These are phyloP conservation scores for Linnaemya vulpina DNA, from an alignment of 2,888 invertebrate genomes.

Conservation along the genomic window DNA sequence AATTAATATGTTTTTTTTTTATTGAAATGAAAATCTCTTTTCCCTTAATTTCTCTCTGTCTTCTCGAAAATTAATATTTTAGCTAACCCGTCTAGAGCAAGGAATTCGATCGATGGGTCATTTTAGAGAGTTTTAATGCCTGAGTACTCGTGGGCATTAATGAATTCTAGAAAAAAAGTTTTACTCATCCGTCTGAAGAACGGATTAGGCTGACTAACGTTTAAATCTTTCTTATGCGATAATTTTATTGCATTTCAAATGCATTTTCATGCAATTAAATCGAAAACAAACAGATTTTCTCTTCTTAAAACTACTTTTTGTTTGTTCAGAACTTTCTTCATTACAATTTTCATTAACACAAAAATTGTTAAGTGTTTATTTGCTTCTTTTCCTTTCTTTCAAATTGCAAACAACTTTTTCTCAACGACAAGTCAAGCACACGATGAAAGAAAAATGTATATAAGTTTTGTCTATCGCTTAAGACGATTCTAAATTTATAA, in stretches of 20 bases:
- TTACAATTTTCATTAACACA: constrained; percentile 61
- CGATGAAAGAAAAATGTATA: constrained; percentile 51
- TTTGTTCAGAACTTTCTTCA: constrained; percentile 58
- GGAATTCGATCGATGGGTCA: no score
- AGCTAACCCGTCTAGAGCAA: no score
- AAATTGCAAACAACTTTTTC: constrained; percentile 60
- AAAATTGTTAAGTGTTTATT: constrained; percentile 36
- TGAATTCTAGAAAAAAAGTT: not conserved
- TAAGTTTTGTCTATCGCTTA: constrained; percentile 13
- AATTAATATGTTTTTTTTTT: no score
- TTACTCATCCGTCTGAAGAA: not conserved
- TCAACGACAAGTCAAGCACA: constrained; percentile 39
- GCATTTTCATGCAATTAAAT: not conserved
- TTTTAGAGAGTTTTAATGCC: no score
- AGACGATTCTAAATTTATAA: constrained; percentile 57
- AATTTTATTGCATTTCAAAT: constrained; percentile 5
- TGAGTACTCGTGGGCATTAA: no score
- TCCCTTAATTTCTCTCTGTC: no score
- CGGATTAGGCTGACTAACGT: not conserved
- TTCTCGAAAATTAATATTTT: no score
- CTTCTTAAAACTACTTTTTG: constrained; percentile 34
- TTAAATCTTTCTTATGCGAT: not conserved
- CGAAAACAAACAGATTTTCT: constrained; percentile 52
- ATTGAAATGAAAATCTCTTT: no score
- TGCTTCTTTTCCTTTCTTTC: constrained; percentile 1